These are phyloP conservation scores for Paramormyrops hopkinsi DNA, from an alignment of 2,797 vertebrate species.

Conservation along the genomic window DNA sequence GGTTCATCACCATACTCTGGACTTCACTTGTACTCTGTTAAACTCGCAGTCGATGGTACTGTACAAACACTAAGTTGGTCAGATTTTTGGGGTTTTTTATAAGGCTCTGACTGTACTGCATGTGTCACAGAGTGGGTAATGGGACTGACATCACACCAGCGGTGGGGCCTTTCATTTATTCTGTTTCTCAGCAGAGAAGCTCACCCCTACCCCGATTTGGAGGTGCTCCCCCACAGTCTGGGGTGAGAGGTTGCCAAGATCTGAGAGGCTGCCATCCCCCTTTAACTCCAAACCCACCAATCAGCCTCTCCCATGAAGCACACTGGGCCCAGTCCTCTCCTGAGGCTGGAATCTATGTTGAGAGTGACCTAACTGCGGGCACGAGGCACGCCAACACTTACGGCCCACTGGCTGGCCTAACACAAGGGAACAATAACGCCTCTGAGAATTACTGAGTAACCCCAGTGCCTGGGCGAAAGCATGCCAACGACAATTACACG, in stretches of 20 bases:
- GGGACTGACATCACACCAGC: background rate
- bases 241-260: background rate
- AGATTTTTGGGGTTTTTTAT: background rate
- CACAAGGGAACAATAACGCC: background rate
- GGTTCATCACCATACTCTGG: background rate
- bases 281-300: background rate
- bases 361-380: background rate
- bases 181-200: background rate
- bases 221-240: background rate
- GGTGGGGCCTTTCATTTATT: background rate
- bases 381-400: background rate
- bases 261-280: background rate
- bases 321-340: background rate
- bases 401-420: background rate
- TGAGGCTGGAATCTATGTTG: background rate
- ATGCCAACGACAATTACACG: conserved; percentile 42
- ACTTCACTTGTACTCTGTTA: background rate
- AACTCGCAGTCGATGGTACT: background rate
- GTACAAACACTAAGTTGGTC: background rate
- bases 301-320: background rate
- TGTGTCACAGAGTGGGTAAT: background rate
- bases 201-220: background rate
- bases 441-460: conserved; percentile 13
- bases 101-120: background rate
- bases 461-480: conserved; percentile 20